phyloP scores from a whole-genome alignment of 2,797 vertebrate species.

The Mus minutoides region DNA sequence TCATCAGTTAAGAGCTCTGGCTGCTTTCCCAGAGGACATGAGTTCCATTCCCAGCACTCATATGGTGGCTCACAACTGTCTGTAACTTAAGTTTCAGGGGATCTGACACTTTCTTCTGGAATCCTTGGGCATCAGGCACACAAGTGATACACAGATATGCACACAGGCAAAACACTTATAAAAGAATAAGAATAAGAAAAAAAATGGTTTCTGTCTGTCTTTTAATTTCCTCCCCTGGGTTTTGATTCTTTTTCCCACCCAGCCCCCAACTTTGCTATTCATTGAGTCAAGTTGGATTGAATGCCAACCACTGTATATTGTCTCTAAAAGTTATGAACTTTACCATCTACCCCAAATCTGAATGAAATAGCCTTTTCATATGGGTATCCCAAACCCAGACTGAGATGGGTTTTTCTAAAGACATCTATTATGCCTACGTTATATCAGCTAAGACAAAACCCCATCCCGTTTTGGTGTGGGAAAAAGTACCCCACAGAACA shows the following conservation, averaged over 20 bases:
- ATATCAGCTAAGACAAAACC: background rate
- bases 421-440: rapidly evolving
- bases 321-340: background rate
- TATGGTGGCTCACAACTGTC: background rate
- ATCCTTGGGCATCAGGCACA: background rate
- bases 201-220: background rate
- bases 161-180: background rate
- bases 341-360: background rate
- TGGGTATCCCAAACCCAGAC: background rate
- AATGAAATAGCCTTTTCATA: background rate
- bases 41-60: too few species aligned
- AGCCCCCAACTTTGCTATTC: background rate
- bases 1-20: background rate
- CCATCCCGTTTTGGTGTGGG: background rate
- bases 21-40: background rate
- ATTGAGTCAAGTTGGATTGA: conserved; percentile 22
- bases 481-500: background rate
- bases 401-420: background rate
- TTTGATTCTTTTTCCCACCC: background rate
- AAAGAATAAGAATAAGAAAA: background rate
- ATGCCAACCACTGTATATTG: background rate
- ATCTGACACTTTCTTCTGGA: background rate
- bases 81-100: background rate
- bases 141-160: background rate
- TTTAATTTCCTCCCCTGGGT: background rate